Base-by-base conservation (phyloP, 2,797 vertebrate genomes). In the Moxostoma hubbsi region DNA sequence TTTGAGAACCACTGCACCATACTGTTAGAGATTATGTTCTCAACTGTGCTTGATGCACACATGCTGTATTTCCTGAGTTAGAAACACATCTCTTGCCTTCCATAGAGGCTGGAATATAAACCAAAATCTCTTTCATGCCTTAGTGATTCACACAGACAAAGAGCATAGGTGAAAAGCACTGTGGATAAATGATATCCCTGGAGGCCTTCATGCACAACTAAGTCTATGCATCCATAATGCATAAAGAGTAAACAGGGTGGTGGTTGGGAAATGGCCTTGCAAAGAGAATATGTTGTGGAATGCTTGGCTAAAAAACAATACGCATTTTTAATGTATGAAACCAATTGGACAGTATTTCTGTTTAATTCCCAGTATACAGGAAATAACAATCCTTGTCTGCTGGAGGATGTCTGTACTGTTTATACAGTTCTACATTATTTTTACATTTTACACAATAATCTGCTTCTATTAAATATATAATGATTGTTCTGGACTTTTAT, bases 121-220 rank as follows among this genome's bases (percentile, higher is more conserved):
- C 59, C 64, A 80, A 73, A 36, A 66, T 64, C 7, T 11, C 78
- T 81, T 68, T 85, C 69, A 81, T 73, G 74, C 80, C 64, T 79
- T 65, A 24, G 67, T 46, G 43, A 77, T 70, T 58, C 57, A 66
- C 59, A 77, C 9, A 59, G 8, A 75, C 9, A 61, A 57, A 69
- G 50, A 73, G 67, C 72, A 79, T 75, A 80, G 63, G 82, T 83
- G 84, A 75, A 74, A 79, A 83, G 64, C 85, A 86, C 64, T 73
- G 66, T 82, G 83, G 81, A 83, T 83, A 85, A 77, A 80, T 61
- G 77, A 65, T 77, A 16, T 69, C 76, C 74, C 81, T 43, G 54
- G 71, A 80, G 79, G 36, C 70, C 71, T 82, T 81, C 9, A 18
- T 75, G 51, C 53, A 82, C 81, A 82, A 65, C 66, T 66, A 64